Conservation (phyloP, 2,797 vertebrate genomes). For the Otus scops region DNA sequence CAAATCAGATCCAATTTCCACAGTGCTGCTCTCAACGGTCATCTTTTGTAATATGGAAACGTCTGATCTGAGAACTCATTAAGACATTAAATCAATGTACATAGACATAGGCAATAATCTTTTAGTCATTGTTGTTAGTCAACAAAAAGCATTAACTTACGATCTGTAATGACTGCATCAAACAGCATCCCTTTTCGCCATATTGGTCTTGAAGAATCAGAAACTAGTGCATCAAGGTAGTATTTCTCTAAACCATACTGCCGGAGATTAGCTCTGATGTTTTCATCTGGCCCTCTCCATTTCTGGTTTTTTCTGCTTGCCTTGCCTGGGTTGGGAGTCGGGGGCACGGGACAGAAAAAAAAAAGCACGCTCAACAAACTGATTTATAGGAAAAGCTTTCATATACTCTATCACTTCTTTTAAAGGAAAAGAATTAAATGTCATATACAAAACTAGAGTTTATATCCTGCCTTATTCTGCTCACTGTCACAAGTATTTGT, state of each 20-base stretch:
- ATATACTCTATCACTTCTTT: not conserved
- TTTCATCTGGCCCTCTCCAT: slow-evolving; percentile 98
- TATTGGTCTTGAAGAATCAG: slow-evolving; percentile 89
- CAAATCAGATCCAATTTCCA: not conserved
- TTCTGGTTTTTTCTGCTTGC: slow-evolving; percentile 95
- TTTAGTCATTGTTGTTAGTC: not conserved
- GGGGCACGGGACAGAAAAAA: not conserved
- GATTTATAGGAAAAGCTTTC: not conserved
- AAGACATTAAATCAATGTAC: not conserved
- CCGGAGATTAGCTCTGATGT: slow-evolving; percentile 93
- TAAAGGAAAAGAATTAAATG: not conserved
- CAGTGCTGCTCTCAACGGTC: not conserved
- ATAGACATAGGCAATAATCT: accelerated
- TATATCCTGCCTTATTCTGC: not conserved
- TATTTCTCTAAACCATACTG: slow-evolving; percentile 90
- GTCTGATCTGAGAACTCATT: not conserved
- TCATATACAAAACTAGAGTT: not conserved
- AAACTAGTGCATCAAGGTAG: slow-evolving; percentile 91
- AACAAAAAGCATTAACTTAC: slow-evolving; percentile 76
- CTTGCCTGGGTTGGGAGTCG: slow-evolving; percentile 79
- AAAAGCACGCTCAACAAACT: not conserved
- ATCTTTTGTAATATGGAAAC: not conserved
- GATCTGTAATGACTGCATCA: slow-evolving; percentile 94
- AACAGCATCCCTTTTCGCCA: slow-evolving; percentile 89
- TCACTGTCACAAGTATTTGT: not conserved